A percentile compares a stretch with the other conserved stretches of the same genome.
Evolutionary conservation across 2,888 invertebrate genomes (phyloP).

Genomic region (Ectropis crepuscularia): DNA sequence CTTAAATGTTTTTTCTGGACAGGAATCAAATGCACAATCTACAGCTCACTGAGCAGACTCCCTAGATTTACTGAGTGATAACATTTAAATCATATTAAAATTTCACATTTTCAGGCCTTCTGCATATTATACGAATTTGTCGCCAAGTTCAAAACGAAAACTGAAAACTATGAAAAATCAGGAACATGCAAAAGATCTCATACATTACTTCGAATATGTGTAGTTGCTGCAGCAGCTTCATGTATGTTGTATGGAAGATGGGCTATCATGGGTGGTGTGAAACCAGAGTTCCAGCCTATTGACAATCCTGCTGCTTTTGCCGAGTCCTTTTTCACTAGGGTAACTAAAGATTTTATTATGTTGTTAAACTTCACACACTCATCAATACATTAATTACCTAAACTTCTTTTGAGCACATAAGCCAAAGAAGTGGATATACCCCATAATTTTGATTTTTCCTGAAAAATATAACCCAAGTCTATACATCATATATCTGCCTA

Average conservation of each 20-base stretch:
- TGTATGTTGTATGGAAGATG: conserved; percentile 87
- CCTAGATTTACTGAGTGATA: too few species aligned
- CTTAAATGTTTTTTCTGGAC: too few species aligned
- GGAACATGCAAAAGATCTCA: conserved; percentile 4
- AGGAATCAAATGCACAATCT: too few species aligned
- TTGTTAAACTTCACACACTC: not conserved
- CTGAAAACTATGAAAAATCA: conserved; percentile 22
- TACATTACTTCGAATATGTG: conserved; percentile 75
- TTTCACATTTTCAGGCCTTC: conserved; percentile 77
- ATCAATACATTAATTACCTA: not conserved
- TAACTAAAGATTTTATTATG: conserved; percentile 56
- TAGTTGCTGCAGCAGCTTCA: conserved; percentile 78
- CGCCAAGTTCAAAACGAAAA: conserved; percentile 49
- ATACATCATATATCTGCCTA: too few species aligned
- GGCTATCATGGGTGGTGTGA: conserved; percentile 90
- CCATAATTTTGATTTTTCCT: too few species aligned
- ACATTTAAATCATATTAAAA: not conserved
- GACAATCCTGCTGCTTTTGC: conserved; percentile 97
- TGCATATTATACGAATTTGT: conserved; percentile 89
- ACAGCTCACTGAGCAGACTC: too few species aligned
- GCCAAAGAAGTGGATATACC: too few species aligned
- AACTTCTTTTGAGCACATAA: not conserved
- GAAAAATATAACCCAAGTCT: too few species aligned
- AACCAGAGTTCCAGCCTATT: conserved; percentile 91
- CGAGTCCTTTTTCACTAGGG: conserved; percentile 86